These are phyloP conservation scores for Maconellicoccus hirsutus DNA, from an alignment of 1,140 invertebrate species.

Conservation along the genomic window DNA sequence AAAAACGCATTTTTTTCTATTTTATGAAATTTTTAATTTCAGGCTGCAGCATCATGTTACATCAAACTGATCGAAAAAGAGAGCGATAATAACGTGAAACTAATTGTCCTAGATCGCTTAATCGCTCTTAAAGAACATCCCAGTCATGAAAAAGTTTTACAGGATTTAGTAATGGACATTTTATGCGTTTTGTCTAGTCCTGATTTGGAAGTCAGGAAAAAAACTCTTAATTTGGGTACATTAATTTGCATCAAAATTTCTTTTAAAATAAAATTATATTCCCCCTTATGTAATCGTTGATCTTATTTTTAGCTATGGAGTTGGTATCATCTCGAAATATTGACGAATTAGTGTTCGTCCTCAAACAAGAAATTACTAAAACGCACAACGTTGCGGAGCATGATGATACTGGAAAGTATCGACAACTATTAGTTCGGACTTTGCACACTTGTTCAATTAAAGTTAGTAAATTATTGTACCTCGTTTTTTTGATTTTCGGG, in stretches of 20 bases:
- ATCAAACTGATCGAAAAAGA: conserved; percentile 98
- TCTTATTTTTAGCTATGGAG: conserved; percentile 57
- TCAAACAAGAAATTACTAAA: conserved; percentile 91
- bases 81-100: conserved; percentile 99
- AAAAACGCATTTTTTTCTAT: neutral
- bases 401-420: conserved; percentile 90
- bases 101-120: conserved; percentile 92
- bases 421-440: conserved; percentile 88
- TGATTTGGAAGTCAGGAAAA: conserved; percentile 86
- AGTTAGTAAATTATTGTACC: conserved; percentile 32
- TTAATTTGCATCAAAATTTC: conserved; percentile 6
- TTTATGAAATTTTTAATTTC: conserved; percentile 25
- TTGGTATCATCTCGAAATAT: conserved; percentile 87
- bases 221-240: conserved; percentile 63
- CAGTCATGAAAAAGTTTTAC: conserved; percentile 81
- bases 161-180: conserved; percentile 98
- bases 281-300: neutral
- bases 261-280: neutral
- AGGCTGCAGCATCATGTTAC: conserved; percentile 92
- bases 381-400: conserved; percentile 78
- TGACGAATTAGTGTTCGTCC: conserved; percentile 87
- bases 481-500: conserved; percentile 18
- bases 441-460: conserved; percentile 91
- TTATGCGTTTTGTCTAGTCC: conserved; percentile 83
- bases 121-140: conserved; percentile 78